Conservation (phyloP, 2,797 vertebrate species). For the Falco cherrug region DNA sequence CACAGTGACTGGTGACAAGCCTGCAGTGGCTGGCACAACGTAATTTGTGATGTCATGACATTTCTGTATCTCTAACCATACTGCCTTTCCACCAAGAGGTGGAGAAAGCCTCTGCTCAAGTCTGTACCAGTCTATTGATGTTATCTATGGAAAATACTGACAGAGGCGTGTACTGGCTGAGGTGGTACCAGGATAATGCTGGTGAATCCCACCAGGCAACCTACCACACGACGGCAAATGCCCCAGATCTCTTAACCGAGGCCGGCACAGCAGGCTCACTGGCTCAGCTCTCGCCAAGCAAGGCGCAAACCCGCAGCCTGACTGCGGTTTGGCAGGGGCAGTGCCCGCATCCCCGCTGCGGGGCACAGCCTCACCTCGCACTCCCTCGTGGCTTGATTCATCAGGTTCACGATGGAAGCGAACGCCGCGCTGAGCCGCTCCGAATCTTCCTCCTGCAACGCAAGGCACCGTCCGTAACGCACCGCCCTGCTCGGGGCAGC, state of each 20-base stretch:
- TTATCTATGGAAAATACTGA: background rate
- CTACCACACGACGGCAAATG: fast-evolving
- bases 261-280: fast-evolving
- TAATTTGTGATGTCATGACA: background rate
- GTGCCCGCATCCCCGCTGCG: background rate
- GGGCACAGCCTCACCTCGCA: slow-evolving; percentile 81
- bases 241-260: too few species aligned
- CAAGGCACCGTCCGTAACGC: too few species aligned
- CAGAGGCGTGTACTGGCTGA: background rate
- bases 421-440: slow-evolving; percentile 78
- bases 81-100: background rate
- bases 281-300: background rate
- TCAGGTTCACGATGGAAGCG: slow-evolving; percentile 77
- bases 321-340: background rate
- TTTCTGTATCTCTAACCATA: background rate
- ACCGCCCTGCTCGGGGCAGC: too few species aligned
- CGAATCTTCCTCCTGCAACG: background rate
- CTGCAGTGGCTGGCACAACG: background rate
- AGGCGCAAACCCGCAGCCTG: fast-evolving
- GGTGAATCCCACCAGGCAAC: background rate
- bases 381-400: slow-evolving; percentile 81
- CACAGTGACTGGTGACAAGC: background rate
- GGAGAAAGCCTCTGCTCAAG: background rate
- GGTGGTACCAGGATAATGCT: background rate
- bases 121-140: fast-evolving